Evolutionary conservation across 2,888 invertebrate species (phyloP).

Genomic region (Drosophila putrida): DNA sequence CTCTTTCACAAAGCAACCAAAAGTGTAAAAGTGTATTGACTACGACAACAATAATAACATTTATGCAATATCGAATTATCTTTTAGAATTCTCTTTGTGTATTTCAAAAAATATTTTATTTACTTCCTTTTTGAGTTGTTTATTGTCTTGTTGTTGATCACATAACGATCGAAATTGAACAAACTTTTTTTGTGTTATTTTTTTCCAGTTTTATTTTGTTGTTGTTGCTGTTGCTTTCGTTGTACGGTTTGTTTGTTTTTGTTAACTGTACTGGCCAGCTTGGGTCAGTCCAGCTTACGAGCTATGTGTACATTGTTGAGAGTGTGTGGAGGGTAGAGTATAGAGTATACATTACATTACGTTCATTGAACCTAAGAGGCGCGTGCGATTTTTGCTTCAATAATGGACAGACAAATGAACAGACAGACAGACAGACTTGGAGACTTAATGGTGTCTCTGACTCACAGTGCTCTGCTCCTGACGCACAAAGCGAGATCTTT

Average conservation of each 20-base stretch:
- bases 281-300: conserved; percentile 24
- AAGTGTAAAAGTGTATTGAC: conserved; percentile 79
- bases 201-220: conserved; percentile 11
- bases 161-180: conserved; percentile 23
- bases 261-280: conserved; percentile 75
- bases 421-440: conserved; percentile 2
- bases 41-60: conserved; percentile 49
- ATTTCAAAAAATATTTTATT: conserved; percentile 33
- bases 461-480: conserved; percentile 35
- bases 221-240: conserved; percentile 50
- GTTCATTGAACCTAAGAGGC: conserved; percentile 67
- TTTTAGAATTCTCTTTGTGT: conserved; percentile 52
- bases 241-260: conserved; percentile 72
- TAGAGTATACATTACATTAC: conserved; percentile 64
- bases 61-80: conserved; percentile 51
- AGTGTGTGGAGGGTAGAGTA: conserved; percentile 20
- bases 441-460: conserved; percentile 41
- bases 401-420: conserved; percentile 28
- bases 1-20: conserved; percentile 65
- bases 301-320: conserved; percentile 17
- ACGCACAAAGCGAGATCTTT: conserved; percentile 34
- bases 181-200: conserved; percentile 31
- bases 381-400: conserved; percentile 43
- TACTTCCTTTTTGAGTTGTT: conserved; percentile 65
- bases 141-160: conserved; percentile 32